Percentiles rank a stretch among this genome's conserved stretches.
phyloP scores from a whole-genome alignment of 2,113 vertebrate genomes.

The Ceyx melanurus region DNA sequence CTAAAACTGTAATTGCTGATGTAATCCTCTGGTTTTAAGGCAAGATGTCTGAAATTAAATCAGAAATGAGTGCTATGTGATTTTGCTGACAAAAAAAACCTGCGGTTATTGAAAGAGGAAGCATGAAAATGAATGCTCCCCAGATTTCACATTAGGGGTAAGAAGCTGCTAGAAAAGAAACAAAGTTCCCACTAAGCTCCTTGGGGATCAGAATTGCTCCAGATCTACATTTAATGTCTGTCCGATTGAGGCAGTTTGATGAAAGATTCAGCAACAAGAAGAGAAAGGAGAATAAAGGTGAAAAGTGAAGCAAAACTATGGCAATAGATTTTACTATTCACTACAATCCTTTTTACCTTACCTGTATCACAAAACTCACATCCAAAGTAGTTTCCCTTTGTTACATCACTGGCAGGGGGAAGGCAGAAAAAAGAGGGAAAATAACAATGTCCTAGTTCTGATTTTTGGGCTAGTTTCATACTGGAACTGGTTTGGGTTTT shows the following conservation, averaged over 20 bases:
- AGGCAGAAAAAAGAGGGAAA: not conserved
- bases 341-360: not conserved
- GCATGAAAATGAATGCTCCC: slow-evolving; percentile 17
- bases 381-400: rapidly evolving
- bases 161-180: slow-evolving; percentile 5
- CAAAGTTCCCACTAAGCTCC: not conserved
- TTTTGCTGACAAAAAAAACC: slow-evolving; percentile 26
- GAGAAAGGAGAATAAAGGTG: not conserved
- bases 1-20: slow-evolving; percentile 62
- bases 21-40: slow-evolving; percentile 30
- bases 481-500: not conserved
- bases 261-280: not conserved
- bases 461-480: not conserved
- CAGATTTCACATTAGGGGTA: not conserved
- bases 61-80: not conserved
- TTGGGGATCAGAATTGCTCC: not conserved
- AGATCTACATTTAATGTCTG: not conserved
- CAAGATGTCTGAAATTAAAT: slow-evolving; percentile 10
- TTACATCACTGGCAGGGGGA: not conserved
- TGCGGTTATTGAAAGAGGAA: not conserved
- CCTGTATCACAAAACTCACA: not conserved
- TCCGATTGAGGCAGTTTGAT: not conserved
- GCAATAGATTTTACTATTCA: not conserved
- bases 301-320: not conserved
- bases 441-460: not conserved